Base-by-base conservation (phyloP, 2,797 vertebrate species). In the Ceryle rudis region DNA sequence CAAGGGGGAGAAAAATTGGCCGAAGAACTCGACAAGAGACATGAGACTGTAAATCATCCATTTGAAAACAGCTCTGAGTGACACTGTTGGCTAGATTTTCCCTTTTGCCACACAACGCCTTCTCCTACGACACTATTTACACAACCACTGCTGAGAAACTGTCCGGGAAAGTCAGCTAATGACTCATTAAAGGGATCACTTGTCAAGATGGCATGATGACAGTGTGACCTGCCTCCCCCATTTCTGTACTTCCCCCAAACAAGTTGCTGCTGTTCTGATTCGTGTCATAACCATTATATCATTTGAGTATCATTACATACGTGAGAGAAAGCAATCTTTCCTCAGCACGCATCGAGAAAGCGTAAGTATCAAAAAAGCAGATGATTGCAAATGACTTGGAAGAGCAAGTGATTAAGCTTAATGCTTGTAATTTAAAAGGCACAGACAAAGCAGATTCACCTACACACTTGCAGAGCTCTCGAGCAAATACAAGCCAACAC, bases 301-400 rank as follows among this genome's bases (percentile, higher is more conserved):
- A 90, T 83, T 95, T 83, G 93, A 88, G 62, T 49, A n/a, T 80
- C 87, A 92, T 92, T 74, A 92, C 9, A 41, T 41, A 83, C 1
- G 2, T 60, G 49, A 77, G 26, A 72, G 49, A 92, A 81, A 91
- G 62, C 37, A 72, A 89, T 86, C 75, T 86, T 93, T 93, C 75
- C 62, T 78, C 49, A 79, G 41, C n/a, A 41, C 0, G 1, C 70
- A 84, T 77, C 81, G 95, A 90, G 66, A 31, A 75, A 79, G 67
- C 28, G 81, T 89, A 89, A 93, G 95, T 92, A 92, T 93, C 96
- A 89, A 96, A 95, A 95, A 95, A 85, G 78, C 28, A 79, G 42
- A 92, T 93, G 74, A 97, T 72, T 84, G 79, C 64, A 77, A 92
- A 94, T 46, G 7, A 94, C 81, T 92, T 60, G 71, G 89, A 92